Percentiles rank a stretch among this genome's conserved stretches.
Conservation (phyloP, 2,888 invertebrate species). For the Idaea biselata region DNA sequence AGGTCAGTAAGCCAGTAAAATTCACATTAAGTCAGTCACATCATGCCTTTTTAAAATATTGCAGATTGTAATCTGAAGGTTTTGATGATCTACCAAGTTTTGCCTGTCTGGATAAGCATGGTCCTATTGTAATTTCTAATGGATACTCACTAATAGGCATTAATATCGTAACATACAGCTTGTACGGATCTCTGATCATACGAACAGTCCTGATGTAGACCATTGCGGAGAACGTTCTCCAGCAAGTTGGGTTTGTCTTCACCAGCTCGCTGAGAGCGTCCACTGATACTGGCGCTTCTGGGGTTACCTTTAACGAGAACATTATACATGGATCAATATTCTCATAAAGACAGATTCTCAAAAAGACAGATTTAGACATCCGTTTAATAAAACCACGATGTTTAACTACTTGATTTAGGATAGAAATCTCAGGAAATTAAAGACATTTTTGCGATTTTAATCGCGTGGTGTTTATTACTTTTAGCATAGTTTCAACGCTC, state of each 20-base stretch:
- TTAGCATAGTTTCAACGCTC: too few relatives aligned
- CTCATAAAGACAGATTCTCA: not conserved
- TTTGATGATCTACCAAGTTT: too few relatives aligned
- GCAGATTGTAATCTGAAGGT: too few relatives aligned
- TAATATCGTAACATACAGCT: constrained; percentile 87
- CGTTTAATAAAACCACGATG: too few relatives aligned
- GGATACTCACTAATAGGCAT: constrained; percentile 82
- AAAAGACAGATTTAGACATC: not conserved
- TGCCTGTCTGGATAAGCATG: too few relatives aligned
- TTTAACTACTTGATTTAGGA: too few relatives aligned
- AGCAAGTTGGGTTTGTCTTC: constrained; percentile 82
- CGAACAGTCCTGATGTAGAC: constrained; percentile 83
- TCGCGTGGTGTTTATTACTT: too few relatives aligned
- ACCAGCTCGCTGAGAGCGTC: constrained; percentile 82
- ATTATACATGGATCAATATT: not conserved
- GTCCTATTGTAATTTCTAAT: not conserved
- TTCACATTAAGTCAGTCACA: not conserved
- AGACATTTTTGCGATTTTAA: too few relatives aligned
- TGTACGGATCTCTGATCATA: constrained; percentile 85
- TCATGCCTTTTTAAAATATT: too few relatives aligned
- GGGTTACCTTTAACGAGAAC: constrained; percentile 57
- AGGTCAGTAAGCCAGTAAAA: not conserved
- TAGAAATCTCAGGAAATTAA: too few relatives aligned
- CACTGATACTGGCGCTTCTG: constrained; percentile 74
- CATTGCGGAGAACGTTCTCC: constrained; percentile 84